A percentile compares a stretch with the other conserved stretches of the same genome.
Evolutionary conservation across 2,888 invertebrate genomes (phyloP).

Genomic region (Andrena praecox): DNA sequence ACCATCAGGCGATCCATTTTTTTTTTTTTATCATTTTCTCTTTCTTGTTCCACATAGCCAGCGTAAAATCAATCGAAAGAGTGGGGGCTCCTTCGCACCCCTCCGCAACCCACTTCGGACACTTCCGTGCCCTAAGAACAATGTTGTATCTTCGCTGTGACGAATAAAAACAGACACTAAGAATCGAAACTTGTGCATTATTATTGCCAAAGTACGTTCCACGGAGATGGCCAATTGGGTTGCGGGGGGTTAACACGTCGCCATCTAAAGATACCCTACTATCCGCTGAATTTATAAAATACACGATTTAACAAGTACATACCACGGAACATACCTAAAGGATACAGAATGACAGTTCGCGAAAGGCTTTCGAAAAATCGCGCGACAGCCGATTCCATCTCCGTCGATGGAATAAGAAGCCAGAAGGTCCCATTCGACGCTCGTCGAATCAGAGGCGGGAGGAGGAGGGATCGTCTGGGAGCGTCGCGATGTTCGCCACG

Average conservation of each 20-base stretch:
- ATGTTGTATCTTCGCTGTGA: background rate
- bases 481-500: slow-evolving; percentile 17
- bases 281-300: background rate
- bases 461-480: slow-evolving; percentile 11
- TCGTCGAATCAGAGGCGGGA: background rate
- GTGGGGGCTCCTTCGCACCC: background rate
- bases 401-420: slow-evolving; percentile 1
- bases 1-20: slow-evolving; percentile 40
- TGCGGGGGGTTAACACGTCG: background rate
- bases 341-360: background rate
- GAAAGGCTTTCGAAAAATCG: background rate
- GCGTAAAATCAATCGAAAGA: slow-evolving; percentile 52
- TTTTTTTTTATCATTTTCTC: background rate
- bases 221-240: too few species aligned
- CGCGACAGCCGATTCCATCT: background rate
- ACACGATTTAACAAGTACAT: background rate
- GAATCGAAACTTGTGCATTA: too few species aligned
- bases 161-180: too few species aligned
- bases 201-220: too few species aligned
- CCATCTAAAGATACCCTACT: slow-evolving; percentile 20
- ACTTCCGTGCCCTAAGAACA: background rate
- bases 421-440: background rate
- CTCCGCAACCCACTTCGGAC: background rate
- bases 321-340: background rate
- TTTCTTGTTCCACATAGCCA: slow-evolving; percentile 4